These are phyloP conservation scores for Sebastes miniatus DNA, from an alignment of 2,797 vertebrate species.

Conservation along the genomic window DNA sequence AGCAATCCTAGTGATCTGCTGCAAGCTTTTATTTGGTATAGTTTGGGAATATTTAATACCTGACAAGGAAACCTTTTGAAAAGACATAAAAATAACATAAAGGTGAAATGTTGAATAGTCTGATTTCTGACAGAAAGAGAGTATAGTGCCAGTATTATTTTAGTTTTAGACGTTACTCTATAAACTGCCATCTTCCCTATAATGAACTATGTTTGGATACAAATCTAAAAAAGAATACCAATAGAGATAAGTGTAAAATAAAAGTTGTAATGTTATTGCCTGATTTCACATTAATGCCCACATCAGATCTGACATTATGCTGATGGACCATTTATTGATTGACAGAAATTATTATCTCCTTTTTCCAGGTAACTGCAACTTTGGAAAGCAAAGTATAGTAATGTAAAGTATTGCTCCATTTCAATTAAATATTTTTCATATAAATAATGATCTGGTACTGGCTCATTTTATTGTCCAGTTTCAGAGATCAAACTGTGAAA, in stretches of 20 bases:
- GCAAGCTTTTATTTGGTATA: neutral
- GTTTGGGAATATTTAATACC: neutral
- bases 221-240: neutral
- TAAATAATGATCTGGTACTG: neutral
- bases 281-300: neutral
- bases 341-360: neutral
- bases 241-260: neutral
- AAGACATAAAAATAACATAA: neutral
- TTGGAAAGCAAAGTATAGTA: neutral
- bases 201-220: neutral
- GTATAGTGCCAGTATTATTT: neutral
- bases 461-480: neutral
- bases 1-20: neutral
- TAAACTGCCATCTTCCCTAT: neutral
- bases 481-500: neutral
- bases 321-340: neutral
- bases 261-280: neutral
- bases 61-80: neutral
- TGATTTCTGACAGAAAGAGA: neutral
- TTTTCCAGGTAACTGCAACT: neutral
- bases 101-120: neutral
- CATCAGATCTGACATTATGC: neutral
- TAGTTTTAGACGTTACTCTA: neutral
- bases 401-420: neutral
- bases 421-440: neutral